Evolutionary conservation across 2,888 invertebrate genomes (phyloP).

Genomic region (Oscheius myriophilus): DNA sequence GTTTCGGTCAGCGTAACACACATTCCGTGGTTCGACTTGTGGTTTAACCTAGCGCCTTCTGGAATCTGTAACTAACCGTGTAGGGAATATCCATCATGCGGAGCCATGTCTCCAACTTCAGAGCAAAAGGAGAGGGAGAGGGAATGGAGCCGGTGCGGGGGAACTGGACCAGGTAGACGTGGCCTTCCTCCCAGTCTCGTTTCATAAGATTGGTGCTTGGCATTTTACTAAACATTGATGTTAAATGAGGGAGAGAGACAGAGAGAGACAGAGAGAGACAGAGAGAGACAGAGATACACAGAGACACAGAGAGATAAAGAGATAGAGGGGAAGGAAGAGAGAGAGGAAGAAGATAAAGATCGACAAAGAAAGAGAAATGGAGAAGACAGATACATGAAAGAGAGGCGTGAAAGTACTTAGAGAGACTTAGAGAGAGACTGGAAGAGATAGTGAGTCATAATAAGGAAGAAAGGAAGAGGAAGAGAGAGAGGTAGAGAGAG

Average conservation of each 20-base stretch:
- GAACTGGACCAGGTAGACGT: conserved; percentile 92
- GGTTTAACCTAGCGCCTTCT: too few species aligned
- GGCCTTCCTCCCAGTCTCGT: conserved; percentile 75
- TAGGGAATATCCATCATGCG: conserved; percentile 90
- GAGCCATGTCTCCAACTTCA: conserved; percentile 95
- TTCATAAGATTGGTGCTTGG: conserved; percentile 54
- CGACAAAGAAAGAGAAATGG: too few species aligned
- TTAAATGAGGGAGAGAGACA: background rate
- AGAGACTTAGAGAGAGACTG: too few species aligned
- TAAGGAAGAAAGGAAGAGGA: too few species aligned
- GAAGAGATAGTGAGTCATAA: too few species aligned
- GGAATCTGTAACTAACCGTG: conserved; percentile 82
- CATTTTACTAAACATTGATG: conserved; percentile 42
- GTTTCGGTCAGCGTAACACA: too few species aligned
- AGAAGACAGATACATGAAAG: too few species aligned
- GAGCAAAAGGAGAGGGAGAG: conserved; percentile 89
- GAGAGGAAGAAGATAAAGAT: too few species aligned
- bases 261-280: background rate
- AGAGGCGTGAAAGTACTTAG: too few species aligned
- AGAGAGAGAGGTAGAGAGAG: too few species aligned
- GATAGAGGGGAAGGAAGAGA: background rate
- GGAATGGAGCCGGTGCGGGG: conserved; percentile 88
- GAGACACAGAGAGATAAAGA: conserved; percentile 1
- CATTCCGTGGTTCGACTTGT: too few species aligned
- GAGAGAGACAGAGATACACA: too few species aligned